Evolutionary conservation across 1,140 invertebrate genomes (phyloP).

Genomic region (Lasaia peninsularis): DNA sequence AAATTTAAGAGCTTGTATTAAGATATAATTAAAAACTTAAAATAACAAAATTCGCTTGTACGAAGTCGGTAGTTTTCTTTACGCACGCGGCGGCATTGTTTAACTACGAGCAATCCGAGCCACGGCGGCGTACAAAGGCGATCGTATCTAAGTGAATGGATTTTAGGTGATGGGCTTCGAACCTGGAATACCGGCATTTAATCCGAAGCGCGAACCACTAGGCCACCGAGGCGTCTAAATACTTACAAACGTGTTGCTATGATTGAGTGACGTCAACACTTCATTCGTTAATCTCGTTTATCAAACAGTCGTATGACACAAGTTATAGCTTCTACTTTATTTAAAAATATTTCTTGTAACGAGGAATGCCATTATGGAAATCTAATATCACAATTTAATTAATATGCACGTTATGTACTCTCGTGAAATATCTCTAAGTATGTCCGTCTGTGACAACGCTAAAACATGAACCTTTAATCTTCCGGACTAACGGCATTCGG

Average conservation of each 20-base stretch:
- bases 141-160: too few relatives aligned
- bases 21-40: too few relatives aligned
- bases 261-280: background rate
- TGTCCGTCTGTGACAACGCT: background rate
- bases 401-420: constrained; percentile 1
- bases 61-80: too few relatives aligned
- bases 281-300: background rate
- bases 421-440: background rate
- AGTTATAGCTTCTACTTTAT: background rate
- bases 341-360: background rate
- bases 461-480: too few relatives aligned
- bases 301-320: background rate
- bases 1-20: too few relatives aligned
- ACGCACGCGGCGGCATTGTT: too few relatives aligned
- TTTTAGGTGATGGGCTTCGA: too few relatives aligned
- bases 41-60: too few relatives aligned
- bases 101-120: too few relatives aligned
- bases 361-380: background rate
- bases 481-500: too few relatives aligned
- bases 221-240: background rate
- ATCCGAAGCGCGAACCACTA: background rate
- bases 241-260: background rate
- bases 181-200: too few relatives aligned
- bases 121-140: too few relatives aligned
- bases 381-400: background rate